These are phyloP conservation scores for Cavia aperea DNA, from an alignment of 2,113 vertebrate genomes.

Conservation along the genomic window DNA sequence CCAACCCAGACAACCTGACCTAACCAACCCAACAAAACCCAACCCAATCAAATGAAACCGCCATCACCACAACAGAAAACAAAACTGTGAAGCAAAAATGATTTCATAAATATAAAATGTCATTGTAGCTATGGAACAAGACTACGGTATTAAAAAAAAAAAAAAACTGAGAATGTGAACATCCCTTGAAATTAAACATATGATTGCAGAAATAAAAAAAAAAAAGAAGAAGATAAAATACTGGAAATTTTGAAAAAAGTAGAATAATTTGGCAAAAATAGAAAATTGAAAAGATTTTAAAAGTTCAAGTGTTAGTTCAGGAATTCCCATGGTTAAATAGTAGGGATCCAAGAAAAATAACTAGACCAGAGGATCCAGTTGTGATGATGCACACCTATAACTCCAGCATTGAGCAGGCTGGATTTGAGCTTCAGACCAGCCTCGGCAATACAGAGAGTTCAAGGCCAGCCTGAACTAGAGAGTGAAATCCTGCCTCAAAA, in stretches of 20 bases:
- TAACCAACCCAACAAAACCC: too few relatives aligned
- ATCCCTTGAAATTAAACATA: not conserved
- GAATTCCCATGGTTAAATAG: not conserved
- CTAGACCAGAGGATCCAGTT: not conserved
- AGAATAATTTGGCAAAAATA: slow-evolving; percentile 18
- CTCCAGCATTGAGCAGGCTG: not conserved
- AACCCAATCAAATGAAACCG: not conserved
- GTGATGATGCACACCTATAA: not conserved
- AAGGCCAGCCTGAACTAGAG: not conserved
- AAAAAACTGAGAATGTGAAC: not conserved
- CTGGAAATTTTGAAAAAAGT: not conserved
- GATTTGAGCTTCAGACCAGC: not conserved
- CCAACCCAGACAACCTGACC: too few relatives aligned
- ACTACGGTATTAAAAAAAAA: not conserved
- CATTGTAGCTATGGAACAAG: slow-evolving; percentile 1
- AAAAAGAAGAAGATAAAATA: not conserved
- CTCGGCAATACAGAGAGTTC: not conserved
- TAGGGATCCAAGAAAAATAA: not conserved
- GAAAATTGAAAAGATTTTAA: not conserved
- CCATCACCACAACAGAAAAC: not conserved
- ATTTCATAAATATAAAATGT: not conserved
- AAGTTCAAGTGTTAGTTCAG: not conserved
- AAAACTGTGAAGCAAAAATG: not conserved
- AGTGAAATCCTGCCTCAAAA: not conserved
- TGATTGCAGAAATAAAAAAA: not conserved